Conservation (phyloP, 1,140 invertebrate genomes). For the Elymnias hypermnestra region DNA sequence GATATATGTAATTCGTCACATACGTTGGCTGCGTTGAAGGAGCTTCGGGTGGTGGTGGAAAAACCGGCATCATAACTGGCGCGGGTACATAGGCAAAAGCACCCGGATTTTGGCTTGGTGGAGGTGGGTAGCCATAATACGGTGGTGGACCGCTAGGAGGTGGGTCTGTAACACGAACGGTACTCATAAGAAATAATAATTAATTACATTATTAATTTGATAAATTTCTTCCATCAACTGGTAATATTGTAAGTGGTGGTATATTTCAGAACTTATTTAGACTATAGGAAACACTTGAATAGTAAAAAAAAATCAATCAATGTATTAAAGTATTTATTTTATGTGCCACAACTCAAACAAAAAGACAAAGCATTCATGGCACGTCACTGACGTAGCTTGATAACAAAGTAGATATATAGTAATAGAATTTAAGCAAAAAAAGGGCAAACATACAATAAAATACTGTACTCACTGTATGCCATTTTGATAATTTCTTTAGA, state of each 20-base stretch:
- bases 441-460: not conserved
- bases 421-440: not conserved
- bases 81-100: conserved; percentile 44
- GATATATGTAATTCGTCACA: conserved; percentile 36
- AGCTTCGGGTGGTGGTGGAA: conserved; percentile 28
- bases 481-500: conserved; percentile 9
- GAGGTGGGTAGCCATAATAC: conserved; percentile 37
- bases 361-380: no score
- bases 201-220: not conserved
- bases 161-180: conserved; percentile 7
- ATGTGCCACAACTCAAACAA: no score
- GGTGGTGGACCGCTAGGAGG: conserved; percentile 44
- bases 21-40: conserved; percentile 15
- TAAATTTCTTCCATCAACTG: no score
- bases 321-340: no score
- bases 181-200: not conserved
- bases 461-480: conserved; percentile 22
- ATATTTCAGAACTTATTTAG: no score
- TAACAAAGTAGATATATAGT: not conserved
- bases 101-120: conserved; percentile 23
- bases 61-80: conserved; percentile 51
- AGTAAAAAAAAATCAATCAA: no score
- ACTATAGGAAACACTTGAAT: no score
- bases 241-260: no score
- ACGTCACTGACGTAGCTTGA: no score